Evolutionary conservation across 2,797 vertebrate genomes (phyloP).

Genomic region (Hapalemur alaotrensis): DNA sequence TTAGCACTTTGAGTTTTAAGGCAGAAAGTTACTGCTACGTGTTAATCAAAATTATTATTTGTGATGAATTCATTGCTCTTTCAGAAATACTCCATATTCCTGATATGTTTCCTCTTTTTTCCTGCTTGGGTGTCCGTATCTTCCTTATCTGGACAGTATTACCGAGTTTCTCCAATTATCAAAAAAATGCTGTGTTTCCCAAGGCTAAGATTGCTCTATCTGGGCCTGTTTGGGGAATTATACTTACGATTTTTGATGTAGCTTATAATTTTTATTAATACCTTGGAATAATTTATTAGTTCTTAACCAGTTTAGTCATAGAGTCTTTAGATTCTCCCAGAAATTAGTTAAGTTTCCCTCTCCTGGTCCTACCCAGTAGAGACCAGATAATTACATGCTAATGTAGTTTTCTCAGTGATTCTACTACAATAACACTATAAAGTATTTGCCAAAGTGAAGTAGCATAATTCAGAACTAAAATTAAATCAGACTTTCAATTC

Average conservation of each 20-base stretch:
- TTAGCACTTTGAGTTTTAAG: conserved; percentile 34
- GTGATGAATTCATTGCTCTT: neutral
- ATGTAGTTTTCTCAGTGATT: conserved; percentile 78
- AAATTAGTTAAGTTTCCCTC: neutral
- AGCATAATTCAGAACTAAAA: conserved; percentile 62
- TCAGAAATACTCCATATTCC: neutral
- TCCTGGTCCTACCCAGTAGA: neutral
- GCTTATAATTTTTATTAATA: conserved; percentile 38
- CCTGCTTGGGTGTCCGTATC: neutral
- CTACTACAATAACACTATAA: conserved; percentile 65
- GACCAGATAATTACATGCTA: neutral
- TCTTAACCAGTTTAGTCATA: neutral
- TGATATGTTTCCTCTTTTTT: neutral
- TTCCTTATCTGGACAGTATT: neutral
- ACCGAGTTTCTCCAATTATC: conserved; percentile 26
- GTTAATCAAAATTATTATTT: neutral
- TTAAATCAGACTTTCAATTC: conserved; percentile 78
- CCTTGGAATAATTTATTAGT: conserved; percentile 39
- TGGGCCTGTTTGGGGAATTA: neutral
- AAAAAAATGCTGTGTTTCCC: neutral
- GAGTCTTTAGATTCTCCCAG: neutral
- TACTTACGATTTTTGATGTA: neutral
- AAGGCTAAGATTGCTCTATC: neutral
- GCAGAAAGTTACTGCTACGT: neutral
- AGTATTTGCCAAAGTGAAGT: conserved; percentile 63